Conservation (phyloP, 1,140 invertebrate species). For the Acromyrmex echinatior region DNA sequence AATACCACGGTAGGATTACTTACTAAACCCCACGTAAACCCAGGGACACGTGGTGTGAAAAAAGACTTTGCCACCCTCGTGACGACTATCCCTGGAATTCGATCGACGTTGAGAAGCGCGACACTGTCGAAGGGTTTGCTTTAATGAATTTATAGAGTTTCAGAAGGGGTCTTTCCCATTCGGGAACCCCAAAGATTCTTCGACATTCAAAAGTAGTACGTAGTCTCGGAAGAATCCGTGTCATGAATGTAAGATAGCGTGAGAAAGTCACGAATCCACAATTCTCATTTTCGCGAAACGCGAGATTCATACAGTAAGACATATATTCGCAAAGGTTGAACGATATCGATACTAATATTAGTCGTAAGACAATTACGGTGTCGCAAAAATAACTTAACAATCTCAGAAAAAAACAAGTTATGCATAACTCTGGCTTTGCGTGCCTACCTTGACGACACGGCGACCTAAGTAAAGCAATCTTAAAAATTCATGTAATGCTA, state of each 20-base stretch:
- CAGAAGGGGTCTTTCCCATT: slow-evolving; percentile 42
- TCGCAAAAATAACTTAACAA: slow-evolving; percentile 37
- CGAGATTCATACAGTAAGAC: background rate
- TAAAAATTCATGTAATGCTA: slow-evolving; percentile 39
- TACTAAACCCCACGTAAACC: slow-evolving; percentile 43
- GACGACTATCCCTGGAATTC: slow-evolving; percentile 78
- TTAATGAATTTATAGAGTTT: slow-evolving; percentile 83
- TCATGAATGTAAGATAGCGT: background rate
- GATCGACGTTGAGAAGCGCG: slow-evolving; percentile 73
- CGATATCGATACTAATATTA: background rate
- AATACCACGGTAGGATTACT: slow-evolving; percentile 57
- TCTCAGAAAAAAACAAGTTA: slow-evolving; percentile 39
- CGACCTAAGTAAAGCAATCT: slow-evolving; percentile 22
- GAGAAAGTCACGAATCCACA: background rate
- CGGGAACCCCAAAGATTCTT: background rate
- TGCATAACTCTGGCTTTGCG: slow-evolving; percentile 50
- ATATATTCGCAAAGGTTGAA: background rate
- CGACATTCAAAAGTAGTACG: background rate
- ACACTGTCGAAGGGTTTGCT: slow-evolving; percentile 80
- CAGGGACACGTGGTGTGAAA: slow-evolving; percentile 50
- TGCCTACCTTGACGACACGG: background rate
- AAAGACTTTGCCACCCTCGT: slow-evolving; percentile 56
- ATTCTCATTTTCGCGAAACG: background rate
- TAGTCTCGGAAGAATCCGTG: background rate
- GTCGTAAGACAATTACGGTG: slow-evolving; percentile 12